Evolutionary conservation across 2,113 vertebrate species (phyloP).

Genomic region (Lethenteron reissneri): DNA sequence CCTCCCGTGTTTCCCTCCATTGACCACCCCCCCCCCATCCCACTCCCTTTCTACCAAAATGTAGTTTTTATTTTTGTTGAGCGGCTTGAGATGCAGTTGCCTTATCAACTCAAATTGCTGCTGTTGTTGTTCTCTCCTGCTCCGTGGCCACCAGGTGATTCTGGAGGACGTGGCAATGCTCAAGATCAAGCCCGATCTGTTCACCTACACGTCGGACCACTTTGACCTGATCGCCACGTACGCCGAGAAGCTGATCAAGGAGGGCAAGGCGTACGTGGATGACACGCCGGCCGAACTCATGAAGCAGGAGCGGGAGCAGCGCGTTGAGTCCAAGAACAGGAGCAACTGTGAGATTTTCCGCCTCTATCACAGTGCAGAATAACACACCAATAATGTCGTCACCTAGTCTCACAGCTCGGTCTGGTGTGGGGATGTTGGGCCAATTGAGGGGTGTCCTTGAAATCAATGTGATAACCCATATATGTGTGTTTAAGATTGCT

Average conservation of each 20-base stretch:
- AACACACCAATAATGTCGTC: too few relatives aligned
- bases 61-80: too few relatives aligned
- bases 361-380: too few relatives aligned
- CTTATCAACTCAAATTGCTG: too few relatives aligned
- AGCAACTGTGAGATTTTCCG: constrained; percentile 41
- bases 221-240: constrained; percentile 55
- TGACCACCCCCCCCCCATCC: too few relatives aligned
- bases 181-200: constrained; percentile 81
- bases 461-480: not conserved
- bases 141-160: constrained; percentile 45
- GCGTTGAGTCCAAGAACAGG: constrained; percentile 49
- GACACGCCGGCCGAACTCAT: constrained; percentile 74
- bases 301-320: constrained; percentile 82
- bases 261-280: constrained; percentile 79
- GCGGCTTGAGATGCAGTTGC: too few relatives aligned
- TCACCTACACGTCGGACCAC: constrained; percentile 91
- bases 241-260: constrained; percentile 55
- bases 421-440: too few relatives aligned
- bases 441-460: too few relatives aligned
- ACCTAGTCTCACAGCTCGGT: too few relatives aligned
- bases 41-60: too few relatives aligned
- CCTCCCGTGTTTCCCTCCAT: too few relatives aligned
- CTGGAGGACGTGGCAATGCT: constrained; percentile 87
- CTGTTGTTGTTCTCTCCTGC: not conserved
- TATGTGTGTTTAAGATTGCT: not conserved